Percentiles rank a stretch among this genome's conserved stretches.
These are phyloP conservation scores for Pogonomyrmex californicus DNA, from an alignment of 1,140 invertebrate species.

Conservation along the genomic window DNA sequence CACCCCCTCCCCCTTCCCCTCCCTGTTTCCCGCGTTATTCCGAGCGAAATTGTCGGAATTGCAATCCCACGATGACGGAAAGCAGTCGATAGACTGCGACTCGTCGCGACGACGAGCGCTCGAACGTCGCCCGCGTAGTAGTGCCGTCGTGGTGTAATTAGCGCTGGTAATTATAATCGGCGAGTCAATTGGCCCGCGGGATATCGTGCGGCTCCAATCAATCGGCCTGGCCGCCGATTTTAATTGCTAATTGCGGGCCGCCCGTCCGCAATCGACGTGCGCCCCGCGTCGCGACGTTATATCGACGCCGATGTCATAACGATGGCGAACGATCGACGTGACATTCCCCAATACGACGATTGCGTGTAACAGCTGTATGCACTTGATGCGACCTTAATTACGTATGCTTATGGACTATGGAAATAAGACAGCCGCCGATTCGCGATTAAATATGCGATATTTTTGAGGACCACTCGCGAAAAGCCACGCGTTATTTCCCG, in stretches of 20 bases:
- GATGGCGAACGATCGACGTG: slow-evolving; percentile 36
- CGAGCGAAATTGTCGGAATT: slow-evolving; percentile 10
- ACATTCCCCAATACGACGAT: slow-evolving; percentile 53
- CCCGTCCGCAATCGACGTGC: slow-evolving; percentile 54
- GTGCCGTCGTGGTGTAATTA: slow-evolving; percentile 67
- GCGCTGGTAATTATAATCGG: slow-evolving; percentile 78
- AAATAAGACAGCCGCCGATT: not conserved
- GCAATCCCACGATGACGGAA: not conserved
- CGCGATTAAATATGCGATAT: not conserved
- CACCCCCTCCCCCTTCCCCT: not conserved
- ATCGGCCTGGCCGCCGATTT: slow-evolving; percentile 72
- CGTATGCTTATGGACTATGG: not conserved
- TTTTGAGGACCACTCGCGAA: not conserved
- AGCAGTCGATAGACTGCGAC: slow-evolving; percentile 49
- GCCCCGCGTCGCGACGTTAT: slow-evolving; percentile 38
- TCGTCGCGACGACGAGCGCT: not conserved
- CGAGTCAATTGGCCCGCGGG: slow-evolving; percentile 70
- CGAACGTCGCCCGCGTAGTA: slow-evolving; percentile 34
- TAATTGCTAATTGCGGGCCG: slow-evolving; percentile 79
- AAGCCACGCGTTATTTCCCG: not conserved
- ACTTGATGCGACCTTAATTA: not conserved
- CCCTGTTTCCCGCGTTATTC: slow-evolving; percentile 11
- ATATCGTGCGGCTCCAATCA: slow-evolving; percentile 70
- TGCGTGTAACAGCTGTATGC: slow-evolving; percentile 34
- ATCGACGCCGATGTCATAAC: slow-evolving; percentile 40